Evolutionary conservation across 2,888 invertebrate genomes (phyloP).

Genomic region (Epirrhoe alternata): DNA sequence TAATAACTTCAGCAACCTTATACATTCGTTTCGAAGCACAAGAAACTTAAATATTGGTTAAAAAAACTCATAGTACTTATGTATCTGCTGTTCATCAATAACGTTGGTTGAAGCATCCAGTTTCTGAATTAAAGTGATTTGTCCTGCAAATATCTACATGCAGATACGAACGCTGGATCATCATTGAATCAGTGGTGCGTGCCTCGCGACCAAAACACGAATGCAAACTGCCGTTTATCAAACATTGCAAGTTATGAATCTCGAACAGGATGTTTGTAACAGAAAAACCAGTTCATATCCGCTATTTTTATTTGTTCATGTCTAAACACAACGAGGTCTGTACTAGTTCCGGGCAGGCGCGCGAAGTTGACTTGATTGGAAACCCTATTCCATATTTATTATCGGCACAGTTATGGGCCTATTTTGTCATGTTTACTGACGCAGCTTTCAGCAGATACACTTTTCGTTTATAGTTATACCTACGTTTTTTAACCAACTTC

Average conservation of each 20-base stretch:
- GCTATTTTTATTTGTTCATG: constrained; percentile 39
- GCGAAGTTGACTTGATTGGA: constrained; percentile 82
- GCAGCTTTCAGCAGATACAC: constrained; percentile 58
- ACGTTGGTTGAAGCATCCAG: not conserved
- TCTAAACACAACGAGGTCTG: constrained; percentile 57
- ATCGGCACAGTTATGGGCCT: constrained; percentile 81
- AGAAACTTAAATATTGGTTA: too few relatives aligned
- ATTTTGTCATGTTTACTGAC: constrained; percentile 82
- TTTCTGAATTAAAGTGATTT: constrained; percentile 4
- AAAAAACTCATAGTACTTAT: too few relatives aligned
- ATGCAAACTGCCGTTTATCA: constrained; percentile 6
- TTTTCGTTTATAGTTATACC: constrained; percentile 52
- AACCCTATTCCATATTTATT: constrained; percentile 85
- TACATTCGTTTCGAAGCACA: too few relatives aligned
- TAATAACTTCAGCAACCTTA: too few relatives aligned
- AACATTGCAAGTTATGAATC: constrained; percentile 21
- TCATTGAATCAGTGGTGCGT: constrained; percentile 3
- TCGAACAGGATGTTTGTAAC: constrained; percentile 23
- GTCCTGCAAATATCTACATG: not conserved
- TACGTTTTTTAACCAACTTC: too few relatives aligned
- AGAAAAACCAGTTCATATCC: constrained; percentile 32
- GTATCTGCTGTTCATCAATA: not conserved
- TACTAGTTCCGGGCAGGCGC: constrained; percentile 58
- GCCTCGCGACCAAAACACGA: constrained; percentile 11
- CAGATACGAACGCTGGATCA: constrained; percentile 2